phyloP scores from a whole-genome alignment of 2,797 vertebrate species.

The Delichon dasypus region DNA sequence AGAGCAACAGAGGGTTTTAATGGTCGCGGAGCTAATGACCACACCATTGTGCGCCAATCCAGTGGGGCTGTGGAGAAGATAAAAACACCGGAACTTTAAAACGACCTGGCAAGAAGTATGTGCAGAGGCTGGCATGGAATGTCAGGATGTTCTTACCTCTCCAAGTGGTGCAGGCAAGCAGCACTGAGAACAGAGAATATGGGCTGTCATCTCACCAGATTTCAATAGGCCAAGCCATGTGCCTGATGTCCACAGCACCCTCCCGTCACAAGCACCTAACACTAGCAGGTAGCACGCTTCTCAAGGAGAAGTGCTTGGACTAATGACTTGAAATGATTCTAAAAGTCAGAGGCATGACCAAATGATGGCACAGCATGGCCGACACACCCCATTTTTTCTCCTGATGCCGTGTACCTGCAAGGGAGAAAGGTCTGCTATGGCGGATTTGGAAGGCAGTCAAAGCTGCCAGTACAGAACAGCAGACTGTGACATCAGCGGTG shows the following conservation, averaged over 20 bases:
- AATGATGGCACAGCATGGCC: no score
- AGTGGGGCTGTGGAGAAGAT: background rate
- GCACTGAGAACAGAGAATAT: background rate
- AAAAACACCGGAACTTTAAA: background rate
- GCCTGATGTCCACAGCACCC: background rate
- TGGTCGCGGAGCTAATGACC: background rate
- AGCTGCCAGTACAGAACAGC: background rate
- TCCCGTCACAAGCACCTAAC: fast-evolving
- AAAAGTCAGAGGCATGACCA: background rate
- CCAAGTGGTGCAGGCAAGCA: background rate
- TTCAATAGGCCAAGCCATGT: no score
- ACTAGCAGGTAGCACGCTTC: background rate
- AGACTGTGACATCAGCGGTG: background rate
- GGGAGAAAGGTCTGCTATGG: no score
- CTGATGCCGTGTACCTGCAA: no score
- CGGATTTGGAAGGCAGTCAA: no score
- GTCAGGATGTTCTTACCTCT: background rate
- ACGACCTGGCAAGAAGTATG: background rate
- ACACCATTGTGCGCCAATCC: no score
- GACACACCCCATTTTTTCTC: no score
- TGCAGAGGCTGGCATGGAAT: background rate
- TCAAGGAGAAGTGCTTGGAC: background rate
- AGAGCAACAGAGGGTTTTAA: background rate
- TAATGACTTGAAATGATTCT: background rate
- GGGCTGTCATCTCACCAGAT: background rate